Evolutionary conservation across 2,113 vertebrate species (phyloP), one percentile per base, ranked within the genome.

Genomic region (Nymphicus hollandicus): DNA sequence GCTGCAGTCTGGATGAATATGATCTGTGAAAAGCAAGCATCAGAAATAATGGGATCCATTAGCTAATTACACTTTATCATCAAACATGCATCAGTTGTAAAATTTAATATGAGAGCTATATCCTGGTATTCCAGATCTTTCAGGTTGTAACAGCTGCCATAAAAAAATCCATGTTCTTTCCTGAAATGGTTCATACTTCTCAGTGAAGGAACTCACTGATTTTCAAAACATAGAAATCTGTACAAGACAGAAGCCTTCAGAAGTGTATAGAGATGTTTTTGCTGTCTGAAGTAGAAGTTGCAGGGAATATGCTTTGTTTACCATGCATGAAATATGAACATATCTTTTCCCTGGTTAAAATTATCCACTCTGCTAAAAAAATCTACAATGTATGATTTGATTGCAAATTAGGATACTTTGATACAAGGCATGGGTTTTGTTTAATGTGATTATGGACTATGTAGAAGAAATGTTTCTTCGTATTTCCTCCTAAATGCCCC

Each of bases 31-130:
- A 94, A 91, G 82, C 43, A 90, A 95, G 44, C 77, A 84, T 27
- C 65, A 95, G 86, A 92, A 96, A 92, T 88, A 84, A 96, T 49
- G 33, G 44, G 83, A 89, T 79, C 86, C 90, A 94, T 96, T 92
- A 96, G 50, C 69, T 90, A 95, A 94, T 97, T 91, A 91, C 31
- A 53, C 66, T 95, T 95, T 46, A 94, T 80, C 61, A 76, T 78
- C 95, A 95, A 89, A 72, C 47, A 83, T 5, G 4, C 77, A 95
- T 77, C 84, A 85, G 39, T 31, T 74, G 44, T 81, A 89, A 83
- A 88, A 77, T 72, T 86, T 84, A 95, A 86, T 55, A 81, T n/a
- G 52, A 95, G 88, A 83, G 71, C 43, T 79, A 64, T 52, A 70
- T 79, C 79, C 47, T 71, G 28, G 22, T 61, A 71, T 68, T 23